These are phyloP conservation scores for Alfaro cultratus DNA, from an alignment of 2,797 vertebrate species.

Conservation along the genomic window DNA sequence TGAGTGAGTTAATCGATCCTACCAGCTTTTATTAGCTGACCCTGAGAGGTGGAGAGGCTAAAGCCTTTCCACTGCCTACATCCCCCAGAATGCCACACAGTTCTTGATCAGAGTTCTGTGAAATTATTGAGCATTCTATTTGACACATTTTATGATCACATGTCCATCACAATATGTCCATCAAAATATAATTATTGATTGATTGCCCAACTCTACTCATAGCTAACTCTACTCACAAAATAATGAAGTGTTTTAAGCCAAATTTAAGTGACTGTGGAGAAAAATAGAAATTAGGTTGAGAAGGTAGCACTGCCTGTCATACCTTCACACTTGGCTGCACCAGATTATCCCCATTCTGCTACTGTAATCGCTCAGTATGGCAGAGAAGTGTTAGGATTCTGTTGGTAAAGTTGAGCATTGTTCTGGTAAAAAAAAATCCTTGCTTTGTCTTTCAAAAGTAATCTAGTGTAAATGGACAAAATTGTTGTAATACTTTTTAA, in stretches of 20 bases:
- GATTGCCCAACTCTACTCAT: too few relatives aligned
- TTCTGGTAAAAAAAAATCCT: not conserved
- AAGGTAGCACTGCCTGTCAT: slow-evolving; percentile 16
- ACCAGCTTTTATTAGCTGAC: too few relatives aligned
- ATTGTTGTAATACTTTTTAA: not conserved
- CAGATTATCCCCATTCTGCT: slow-evolving; percentile 66
- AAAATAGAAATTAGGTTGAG: slow-evolving; percentile 17
- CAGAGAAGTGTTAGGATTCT: slow-evolving; percentile 21
- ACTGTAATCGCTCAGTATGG: slow-evolving; percentile 56
- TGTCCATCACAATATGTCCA: too few relatives aligned
- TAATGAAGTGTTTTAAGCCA: slow-evolving; percentile 10
- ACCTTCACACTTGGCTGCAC: slow-evolving; percentile 57
- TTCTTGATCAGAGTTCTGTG: too few relatives aligned
- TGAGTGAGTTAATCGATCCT: too few relatives aligned
- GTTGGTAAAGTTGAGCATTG: slow-evolving; percentile 9
- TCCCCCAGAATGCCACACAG: too few relatives aligned
- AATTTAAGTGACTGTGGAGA: slow-evolving; percentile 8
- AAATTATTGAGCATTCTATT: too few relatives aligned
- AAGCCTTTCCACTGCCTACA: too few relatives aligned
- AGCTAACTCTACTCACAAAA: too few relatives aligned
- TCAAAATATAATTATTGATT: too few relatives aligned
- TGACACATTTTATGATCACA: too few relatives aligned
- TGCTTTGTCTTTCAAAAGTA: not conserved
- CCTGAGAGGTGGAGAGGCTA: too few relatives aligned
- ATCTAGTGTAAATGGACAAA: not conserved